phyloP scores from a whole-genome alignment of 2,888 invertebrate species.

The Coleophora flavipennella region DNA sequence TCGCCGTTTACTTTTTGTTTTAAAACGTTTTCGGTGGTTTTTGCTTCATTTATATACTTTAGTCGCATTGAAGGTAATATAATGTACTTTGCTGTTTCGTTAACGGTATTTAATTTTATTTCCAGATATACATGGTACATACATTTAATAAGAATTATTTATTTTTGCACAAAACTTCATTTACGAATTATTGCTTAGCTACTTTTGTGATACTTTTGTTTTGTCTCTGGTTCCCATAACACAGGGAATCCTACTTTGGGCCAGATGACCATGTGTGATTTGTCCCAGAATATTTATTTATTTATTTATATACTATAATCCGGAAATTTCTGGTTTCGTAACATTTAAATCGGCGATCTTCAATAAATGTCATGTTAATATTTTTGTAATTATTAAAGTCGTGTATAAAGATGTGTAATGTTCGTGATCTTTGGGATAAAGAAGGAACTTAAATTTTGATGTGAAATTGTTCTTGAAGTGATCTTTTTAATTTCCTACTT shows the following conservation, averaged over 20 bases:
- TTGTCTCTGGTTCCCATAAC: too few species aligned
- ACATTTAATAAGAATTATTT: neutral
- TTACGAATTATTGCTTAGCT: too few species aligned
- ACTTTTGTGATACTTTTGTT: too few species aligned
- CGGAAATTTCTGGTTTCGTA: neutral
- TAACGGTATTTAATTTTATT: slow-evolving; percentile 6
- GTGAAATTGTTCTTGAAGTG: slow-evolving; percentile 3
- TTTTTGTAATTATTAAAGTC: neutral
- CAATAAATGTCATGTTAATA: neutral
- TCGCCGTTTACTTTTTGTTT: slow-evolving; percentile 50
- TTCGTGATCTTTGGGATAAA: slow-evolving; percentile 18
- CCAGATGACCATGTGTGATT: too few species aligned
- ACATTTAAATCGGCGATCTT: too few species aligned
- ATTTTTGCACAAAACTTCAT: neutral
- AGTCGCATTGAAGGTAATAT: slow-evolving; percentile 10
- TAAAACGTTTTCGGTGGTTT: slow-evolving; percentile 24
- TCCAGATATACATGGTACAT: neutral
- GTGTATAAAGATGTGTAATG: slow-evolving; percentile 23
- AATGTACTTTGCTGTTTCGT: slow-evolving; percentile 5
- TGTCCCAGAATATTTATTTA: too few species aligned
- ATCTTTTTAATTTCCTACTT: too few species aligned
- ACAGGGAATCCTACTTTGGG: too few species aligned
- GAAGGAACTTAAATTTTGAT: too few species aligned
- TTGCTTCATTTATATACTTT: slow-evolving; percentile 15
- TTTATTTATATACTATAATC: too few species aligned